A percentile compares a stretch with the other conserved stretches of the same genome.
Evolutionary conservation across 2,113 vertebrate genomes (phyloP).

Genomic region (Saiga tatarica): DNA sequence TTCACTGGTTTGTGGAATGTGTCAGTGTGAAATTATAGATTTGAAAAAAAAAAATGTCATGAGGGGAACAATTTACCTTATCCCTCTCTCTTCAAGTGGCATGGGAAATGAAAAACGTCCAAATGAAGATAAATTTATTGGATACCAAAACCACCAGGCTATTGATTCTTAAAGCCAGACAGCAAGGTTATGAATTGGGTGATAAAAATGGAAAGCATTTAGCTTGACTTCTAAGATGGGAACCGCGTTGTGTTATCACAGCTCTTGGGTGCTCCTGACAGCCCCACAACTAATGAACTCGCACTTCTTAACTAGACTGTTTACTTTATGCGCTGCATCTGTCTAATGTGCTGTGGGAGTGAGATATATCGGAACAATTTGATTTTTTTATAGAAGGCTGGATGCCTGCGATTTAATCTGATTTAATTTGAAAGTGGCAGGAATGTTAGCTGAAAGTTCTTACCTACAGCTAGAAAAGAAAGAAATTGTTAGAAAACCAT

Average conservation of each 20-base stretch:
- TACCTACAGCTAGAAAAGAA: neutral
- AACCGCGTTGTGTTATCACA: constrained; percentile 65
- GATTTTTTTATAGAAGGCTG: neutral
- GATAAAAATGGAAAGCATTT: constrained; percentile 73
- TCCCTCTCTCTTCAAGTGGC: constrained; percentile 45
- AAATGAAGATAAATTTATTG: constrained; percentile 73
- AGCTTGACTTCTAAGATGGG: constrained; percentile 68
- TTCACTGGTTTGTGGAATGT: constrained; percentile 33
- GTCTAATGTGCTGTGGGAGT: constrained; percentile 15
- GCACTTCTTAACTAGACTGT: constrained; percentile 53
- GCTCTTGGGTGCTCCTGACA: constrained; percentile 56
- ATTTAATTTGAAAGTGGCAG: constrained; percentile 41
- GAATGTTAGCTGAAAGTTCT: neutral
- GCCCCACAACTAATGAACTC: constrained; percentile 61
- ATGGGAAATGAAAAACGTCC: constrained; percentile 66
- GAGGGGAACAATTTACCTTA: constrained; percentile 70
- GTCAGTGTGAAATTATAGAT: constrained; percentile 70
- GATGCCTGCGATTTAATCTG: constrained; percentile 32
- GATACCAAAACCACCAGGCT: constrained; percentile 74
- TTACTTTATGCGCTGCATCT: constrained; percentile 39
- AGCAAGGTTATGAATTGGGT: constrained; percentile 70
- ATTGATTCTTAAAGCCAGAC: constrained; percentile 69
- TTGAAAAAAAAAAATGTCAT: constrained; percentile 43
- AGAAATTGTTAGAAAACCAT: neutral
- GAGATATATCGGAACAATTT: neutral